Percentiles rank a stretch among this genome's conserved stretches.
Evolutionary conservation across 2,797 vertebrate genomes (phyloP).

Genomic region (Cyclura pinguis): DNA sequence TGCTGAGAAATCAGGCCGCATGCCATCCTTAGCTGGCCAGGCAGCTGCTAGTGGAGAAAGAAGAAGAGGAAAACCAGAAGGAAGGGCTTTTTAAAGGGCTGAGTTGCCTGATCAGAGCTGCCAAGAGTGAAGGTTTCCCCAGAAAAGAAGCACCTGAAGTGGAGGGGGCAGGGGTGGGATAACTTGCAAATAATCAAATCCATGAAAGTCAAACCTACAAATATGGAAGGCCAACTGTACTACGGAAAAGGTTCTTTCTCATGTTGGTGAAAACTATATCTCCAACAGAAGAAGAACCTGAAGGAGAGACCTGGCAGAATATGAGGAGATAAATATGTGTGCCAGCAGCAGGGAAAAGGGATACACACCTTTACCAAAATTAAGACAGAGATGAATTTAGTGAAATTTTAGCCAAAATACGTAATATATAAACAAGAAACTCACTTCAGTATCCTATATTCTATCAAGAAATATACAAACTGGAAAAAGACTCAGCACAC

Average conservation of each 20-base stretch:
- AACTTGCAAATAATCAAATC: too few relatives aligned
- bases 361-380: neutral
- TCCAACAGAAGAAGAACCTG: neutral
- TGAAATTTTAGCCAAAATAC: neutral
- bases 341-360: neutral
- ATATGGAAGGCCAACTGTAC: too few relatives aligned
- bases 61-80: too few relatives aligned
- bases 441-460: neutral
- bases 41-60: too few relatives aligned
- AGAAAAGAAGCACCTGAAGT: too few relatives aligned
- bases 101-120: too few relatives aligned
- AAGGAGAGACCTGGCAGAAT: neutral
- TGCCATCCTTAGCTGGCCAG: too few relatives aligned
- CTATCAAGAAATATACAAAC: rapidly evolving
- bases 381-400: neutral
- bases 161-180: too few relatives aligned
- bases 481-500: neutral
- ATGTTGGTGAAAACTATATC: neutral
- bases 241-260: neutral
- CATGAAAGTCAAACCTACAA: too few relatives aligned
- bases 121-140: too few relatives aligned
- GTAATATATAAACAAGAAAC: neutral
- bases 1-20: too few relatives aligned
- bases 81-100: too few relatives aligned
- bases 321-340: neutral